phyloP scores from a whole-genome alignment of 2,113 vertebrate species.

The Camelus dromedarius region DNA sequence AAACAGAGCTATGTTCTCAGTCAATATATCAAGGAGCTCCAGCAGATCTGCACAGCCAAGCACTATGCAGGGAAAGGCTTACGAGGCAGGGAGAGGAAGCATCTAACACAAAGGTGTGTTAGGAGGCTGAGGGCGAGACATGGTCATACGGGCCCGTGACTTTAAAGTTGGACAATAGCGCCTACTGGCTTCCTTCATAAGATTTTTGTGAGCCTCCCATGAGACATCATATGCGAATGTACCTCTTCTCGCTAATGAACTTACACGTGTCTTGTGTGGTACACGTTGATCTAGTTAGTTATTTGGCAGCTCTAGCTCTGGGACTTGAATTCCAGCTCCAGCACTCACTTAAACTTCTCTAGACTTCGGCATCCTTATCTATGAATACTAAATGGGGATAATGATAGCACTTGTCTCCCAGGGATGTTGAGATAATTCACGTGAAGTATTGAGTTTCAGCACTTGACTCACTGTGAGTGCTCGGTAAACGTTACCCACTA shows the following conservation, averaged over 20 bases:
- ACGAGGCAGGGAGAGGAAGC: not conserved
- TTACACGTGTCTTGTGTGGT: not conserved
- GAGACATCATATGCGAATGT: not conserved
- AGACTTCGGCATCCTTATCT: not conserved
- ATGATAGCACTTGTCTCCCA: not conserved
- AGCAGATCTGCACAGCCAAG: not conserved
- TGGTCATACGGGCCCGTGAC: not conserved
- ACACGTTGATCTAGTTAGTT: not conserved
- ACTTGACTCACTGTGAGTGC: not conserved
- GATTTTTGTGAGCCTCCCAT: not conserved
- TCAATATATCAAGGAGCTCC: not conserved
- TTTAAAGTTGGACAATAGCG: not conserved
- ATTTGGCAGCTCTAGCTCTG: not conserved
- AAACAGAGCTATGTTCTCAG: not conserved
- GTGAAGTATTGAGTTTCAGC: not conserved
- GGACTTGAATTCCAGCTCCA: not conserved
- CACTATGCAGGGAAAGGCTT: not conserved
- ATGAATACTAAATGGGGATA: not conserved
- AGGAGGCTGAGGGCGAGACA: not conserved
- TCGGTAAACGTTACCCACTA: not conserved
- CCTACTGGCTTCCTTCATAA: not conserved
- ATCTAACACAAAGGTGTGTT: not conserved
- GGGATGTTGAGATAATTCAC: not conserved
- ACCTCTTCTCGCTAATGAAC: not conserved
- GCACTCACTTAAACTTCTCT: not conserved